Evolutionary conservation across 2,113 vertebrate species (phyloP).

Genomic region (Mobula birostris): DNA sequence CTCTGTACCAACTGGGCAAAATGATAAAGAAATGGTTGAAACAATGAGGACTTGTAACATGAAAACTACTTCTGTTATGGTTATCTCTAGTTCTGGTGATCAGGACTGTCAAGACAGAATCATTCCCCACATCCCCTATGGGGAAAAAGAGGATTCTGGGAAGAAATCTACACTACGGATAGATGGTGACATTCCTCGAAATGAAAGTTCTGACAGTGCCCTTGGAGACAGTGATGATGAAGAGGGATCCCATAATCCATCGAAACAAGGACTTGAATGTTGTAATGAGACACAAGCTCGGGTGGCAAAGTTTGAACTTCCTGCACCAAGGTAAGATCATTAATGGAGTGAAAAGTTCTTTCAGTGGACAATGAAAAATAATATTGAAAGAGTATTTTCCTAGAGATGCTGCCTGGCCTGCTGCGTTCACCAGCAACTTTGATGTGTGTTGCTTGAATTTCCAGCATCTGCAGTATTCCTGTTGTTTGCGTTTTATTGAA

Average conservation of each 20-base stretch:
- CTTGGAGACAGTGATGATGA: conserved; percentile 74
- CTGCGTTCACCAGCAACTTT: too few relatives aligned
- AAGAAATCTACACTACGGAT: conserved; percentile 49
- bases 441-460: too few relatives aligned
- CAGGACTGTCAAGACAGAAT: conserved; percentile 41
- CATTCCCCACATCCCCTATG: conserved; percentile 52
- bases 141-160: conserved; percentile 44
- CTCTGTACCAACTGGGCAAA: background rate
- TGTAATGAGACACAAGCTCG: conserved; percentile 45
- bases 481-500: background rate
- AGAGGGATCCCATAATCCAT: conserved; percentile 43
- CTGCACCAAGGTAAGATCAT: conserved; percentile 64
- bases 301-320: conserved; percentile 62
- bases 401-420: too few relatives aligned
- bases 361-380: background rate
- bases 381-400: background rate
- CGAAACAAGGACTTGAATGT: background rate
- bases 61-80: background rate
- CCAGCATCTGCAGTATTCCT: too few relatives aligned
- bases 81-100: conserved; percentile 37
- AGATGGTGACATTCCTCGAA: conserved; percentile 64
- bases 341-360: background rate
- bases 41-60: background rate
- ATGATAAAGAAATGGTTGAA: too few relatives aligned
- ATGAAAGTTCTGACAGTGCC: conserved; percentile 71